phyloP scores from a whole-genome alignment of 2,797 vertebrate genomes.

The Sebastes baramenuke region DNA sequence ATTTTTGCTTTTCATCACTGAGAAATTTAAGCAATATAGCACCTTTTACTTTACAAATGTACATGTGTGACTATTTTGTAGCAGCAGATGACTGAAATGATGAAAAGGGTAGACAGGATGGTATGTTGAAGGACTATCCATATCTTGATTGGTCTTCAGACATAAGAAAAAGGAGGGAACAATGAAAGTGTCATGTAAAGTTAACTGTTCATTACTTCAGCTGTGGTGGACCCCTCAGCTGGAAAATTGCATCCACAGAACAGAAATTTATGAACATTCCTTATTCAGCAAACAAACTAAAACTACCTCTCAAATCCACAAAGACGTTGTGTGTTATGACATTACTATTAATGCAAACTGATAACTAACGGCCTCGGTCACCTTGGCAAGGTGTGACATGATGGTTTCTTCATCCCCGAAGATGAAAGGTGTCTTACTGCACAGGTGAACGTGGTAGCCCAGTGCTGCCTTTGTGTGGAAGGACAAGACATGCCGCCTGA shows the following conservation, averaged over 20 bases:
- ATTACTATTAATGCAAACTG: neutral
- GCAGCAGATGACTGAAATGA: neutral
- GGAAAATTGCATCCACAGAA: neutral
- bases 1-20: neutral
- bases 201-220: neutral
- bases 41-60: neutral
- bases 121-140: neutral
- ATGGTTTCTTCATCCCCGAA: constrained; percentile 90
- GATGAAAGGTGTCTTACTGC: constrained; percentile 85
- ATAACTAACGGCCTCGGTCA: constrained; percentile 44
- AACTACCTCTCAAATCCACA: neutral
- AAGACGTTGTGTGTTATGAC: neutral
- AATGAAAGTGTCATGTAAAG: neutral
- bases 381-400: constrained; percentile 86
- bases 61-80: neutral
- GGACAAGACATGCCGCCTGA: constrained; percentile 87
- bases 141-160: neutral
- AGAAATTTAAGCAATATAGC: neutral
- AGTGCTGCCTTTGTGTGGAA: constrained; percentile 77
- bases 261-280: neutral
- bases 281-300: neutral
- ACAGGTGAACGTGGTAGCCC: constrained; percentile 87
- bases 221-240: neutral
- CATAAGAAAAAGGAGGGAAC: neutral
- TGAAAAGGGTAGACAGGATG: neutral